Percentiles rank a stretch among this genome's conserved stretches.
Evolutionary conservation across 1,140 invertebrate species (phyloP).

Genomic region (Hylaeus anthracinus): DNA sequence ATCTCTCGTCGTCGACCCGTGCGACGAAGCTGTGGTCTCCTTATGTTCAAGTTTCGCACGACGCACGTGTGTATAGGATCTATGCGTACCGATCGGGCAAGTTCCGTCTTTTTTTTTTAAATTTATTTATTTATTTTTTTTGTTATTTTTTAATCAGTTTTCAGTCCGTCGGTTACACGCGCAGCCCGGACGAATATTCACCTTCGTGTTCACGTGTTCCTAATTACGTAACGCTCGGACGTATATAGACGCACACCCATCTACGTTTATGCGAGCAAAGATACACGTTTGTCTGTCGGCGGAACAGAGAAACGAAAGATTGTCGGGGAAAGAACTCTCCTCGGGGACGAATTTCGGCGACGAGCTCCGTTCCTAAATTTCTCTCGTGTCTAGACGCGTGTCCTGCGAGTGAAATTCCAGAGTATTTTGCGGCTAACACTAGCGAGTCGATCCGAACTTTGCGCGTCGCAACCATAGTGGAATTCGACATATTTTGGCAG

Average conservation of each 20-base stretch:
- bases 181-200: not conserved
- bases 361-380: not conserved
- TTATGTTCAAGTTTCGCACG: slow-evolving; percentile 45
- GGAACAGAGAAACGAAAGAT: not conserved
- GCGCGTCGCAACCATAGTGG: too few relatives aligned
- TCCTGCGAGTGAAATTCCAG: not conserved
- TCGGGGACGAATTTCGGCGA: not conserved
- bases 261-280: not conserved
- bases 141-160: not conserved
- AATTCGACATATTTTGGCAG: too few relatives aligned
- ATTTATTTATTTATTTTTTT: not conserved
- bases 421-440: too few relatives aligned
- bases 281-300: not conserved
- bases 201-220: not conserved
- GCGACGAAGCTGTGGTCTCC: slow-evolving; percentile 42
- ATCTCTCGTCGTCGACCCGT: slow-evolving; percentile 42
- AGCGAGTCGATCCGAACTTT: not conserved
- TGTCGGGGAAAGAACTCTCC: not conserved
- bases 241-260: not conserved
- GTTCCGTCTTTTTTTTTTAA: slow-evolving; percentile 14
- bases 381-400: not conserved
- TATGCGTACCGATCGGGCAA: slow-evolving; percentile 10
- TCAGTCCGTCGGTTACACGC: slow-evolving; percentile 1
- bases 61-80: not conserved
- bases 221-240: slow-evolving; percentile 10